Conservation (phyloP, 2,888 invertebrate species). For the Acrocyrtus sp. region DNA sequence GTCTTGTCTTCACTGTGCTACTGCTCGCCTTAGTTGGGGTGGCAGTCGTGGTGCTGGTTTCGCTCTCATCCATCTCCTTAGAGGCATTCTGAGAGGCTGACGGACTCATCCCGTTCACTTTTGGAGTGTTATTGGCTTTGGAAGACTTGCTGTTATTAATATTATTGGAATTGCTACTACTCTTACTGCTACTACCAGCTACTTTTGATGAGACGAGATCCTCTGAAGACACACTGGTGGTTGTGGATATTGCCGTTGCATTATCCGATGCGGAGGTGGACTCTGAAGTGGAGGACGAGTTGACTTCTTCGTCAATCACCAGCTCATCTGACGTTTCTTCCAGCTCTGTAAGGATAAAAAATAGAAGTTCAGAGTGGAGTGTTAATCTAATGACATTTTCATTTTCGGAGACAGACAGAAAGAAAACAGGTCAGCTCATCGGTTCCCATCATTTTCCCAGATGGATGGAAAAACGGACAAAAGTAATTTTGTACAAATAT, state of each 20-base stretch:
- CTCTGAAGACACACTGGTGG: constrained; percentile 44
- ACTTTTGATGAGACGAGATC: constrained; percentile 32
- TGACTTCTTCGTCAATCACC: constrained; percentile 59
- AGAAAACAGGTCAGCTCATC: constrained; percentile 51
- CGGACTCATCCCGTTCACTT: constrained; percentile 45
- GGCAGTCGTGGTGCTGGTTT: constrained; percentile 5
- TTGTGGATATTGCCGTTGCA: background rate
- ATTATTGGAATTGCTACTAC: constrained; percentile 10
- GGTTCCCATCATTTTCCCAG: constrained; percentile 22
- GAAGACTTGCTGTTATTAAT: constrained; percentile 25
- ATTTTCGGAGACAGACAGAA: constrained; percentile 20
- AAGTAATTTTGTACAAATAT: constrained; percentile 19
- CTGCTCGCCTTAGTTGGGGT: too few species aligned
- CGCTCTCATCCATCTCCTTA: background rate
- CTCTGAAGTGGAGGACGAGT: constrained; percentile 38
- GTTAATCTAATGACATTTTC: constrained; percentile 22
- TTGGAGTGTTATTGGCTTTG: constrained; percentile 34
- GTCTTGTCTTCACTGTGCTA: constrained; percentile 19
- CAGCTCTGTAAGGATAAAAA: constrained; percentile 42
- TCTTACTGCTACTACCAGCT: constrained; percentile 21
- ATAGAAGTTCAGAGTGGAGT: constrained; percentile 6
- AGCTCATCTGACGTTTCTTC: constrained; percentile 58
- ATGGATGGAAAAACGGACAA: constrained; percentile 29
- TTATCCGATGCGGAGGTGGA: constrained; percentile 3
- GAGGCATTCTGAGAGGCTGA: constrained; percentile 2